Evolutionary conservation across 2,888 invertebrate species (phyloP), one percentile per base, ranked within the genome.

Genomic region (Nomada fucata): DNA sequence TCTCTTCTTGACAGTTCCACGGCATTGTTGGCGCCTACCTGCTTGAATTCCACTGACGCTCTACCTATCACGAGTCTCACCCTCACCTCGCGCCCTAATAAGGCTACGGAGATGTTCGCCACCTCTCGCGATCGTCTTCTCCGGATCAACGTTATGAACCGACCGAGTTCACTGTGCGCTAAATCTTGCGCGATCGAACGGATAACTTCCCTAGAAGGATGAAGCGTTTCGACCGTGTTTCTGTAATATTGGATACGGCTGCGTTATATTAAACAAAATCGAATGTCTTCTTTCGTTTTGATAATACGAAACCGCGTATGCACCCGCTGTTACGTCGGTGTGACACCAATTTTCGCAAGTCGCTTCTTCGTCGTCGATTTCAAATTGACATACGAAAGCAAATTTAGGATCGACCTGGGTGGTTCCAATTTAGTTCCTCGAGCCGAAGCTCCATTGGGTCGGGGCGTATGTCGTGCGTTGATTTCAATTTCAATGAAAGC

Each of bases 21-120:
- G 83, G 84, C 84, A 88, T 89, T 90, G 89, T 90, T 90, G 89
- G 87, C 89, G 87, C 89, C 89, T 86, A 88, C 85, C 86, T 88
- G 86, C 86, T 84, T 85, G 86, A 78, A 89, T 89, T 88, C 88
- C 90, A 85, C 61, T 83, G 84, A 83, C 67, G 76, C 80, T 84
- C 82, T 71, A 86, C 86, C 86, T 84, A 86, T 86, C 85, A 82
- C 72, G 70, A 59, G 83, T 83, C 88, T 87, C 89, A 84, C 88
- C 88, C 86, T 89, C 85, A 65, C 83, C 84, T 79, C 67, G 63
- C 76, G 65, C 36, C 84, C 88, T 88, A 85, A 86, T 89, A 88
- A 88, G 88, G 88, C 70, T 57, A 29, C 69, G 57, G 44, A 53
- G 76, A 81, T 79, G 76, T 70, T 64, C 29, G 55, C 60, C 76